Conservation (phyloP, 92 coral and sea anemone species). For the Pocillopora meandrina region DNA sequence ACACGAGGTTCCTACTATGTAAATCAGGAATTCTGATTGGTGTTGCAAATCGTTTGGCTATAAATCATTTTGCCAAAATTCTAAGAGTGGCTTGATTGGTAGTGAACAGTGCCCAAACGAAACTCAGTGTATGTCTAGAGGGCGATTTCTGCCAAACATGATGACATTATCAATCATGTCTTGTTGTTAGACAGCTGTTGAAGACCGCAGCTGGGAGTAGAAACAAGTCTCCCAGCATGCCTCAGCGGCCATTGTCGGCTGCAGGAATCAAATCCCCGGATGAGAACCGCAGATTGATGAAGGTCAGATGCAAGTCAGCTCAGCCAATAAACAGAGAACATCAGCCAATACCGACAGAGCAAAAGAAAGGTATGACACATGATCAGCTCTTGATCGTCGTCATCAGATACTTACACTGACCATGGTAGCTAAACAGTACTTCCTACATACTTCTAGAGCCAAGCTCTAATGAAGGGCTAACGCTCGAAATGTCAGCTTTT, state of each 20-base stretch:
- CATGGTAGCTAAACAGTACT: not conserved
- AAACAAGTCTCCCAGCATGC: constrained; percentile 31
- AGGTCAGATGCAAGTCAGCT: constrained; percentile 41
- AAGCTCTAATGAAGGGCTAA: too few relatives aligned
- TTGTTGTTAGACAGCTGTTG: constrained; percentile 3
- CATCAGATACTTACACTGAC: not conserved
- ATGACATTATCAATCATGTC: too few relatives aligned
- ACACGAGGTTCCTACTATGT: too few relatives aligned
- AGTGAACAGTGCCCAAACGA: too few relatives aligned
- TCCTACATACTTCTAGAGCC: too few relatives aligned
- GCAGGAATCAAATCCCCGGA: constrained; percentile 9
- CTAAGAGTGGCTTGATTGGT: too few relatives aligned
- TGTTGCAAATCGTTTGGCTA: too few relatives aligned
- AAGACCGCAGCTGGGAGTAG: constrained; percentile 26
- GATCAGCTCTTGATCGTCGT: not conserved
- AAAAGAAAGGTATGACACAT: constrained; percentile 20
- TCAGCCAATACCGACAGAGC: not conserved
- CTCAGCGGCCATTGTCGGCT: constrained; percentile 46
- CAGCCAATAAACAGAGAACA: constrained; percentile 26
- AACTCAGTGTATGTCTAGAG: too few relatives aligned
- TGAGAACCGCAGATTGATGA: constrained; percentile 2
- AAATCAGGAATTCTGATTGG: too few relatives aligned
- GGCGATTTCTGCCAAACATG: too few relatives aligned
- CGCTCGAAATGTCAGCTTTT: too few relatives aligned
- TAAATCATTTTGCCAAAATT: too few relatives aligned